Evolutionary conservation across 2,113 vertebrate species (phyloP), one percentile per base, ranked within the genome.

Genomic region (Microcebus lehilahytsara): DNA sequence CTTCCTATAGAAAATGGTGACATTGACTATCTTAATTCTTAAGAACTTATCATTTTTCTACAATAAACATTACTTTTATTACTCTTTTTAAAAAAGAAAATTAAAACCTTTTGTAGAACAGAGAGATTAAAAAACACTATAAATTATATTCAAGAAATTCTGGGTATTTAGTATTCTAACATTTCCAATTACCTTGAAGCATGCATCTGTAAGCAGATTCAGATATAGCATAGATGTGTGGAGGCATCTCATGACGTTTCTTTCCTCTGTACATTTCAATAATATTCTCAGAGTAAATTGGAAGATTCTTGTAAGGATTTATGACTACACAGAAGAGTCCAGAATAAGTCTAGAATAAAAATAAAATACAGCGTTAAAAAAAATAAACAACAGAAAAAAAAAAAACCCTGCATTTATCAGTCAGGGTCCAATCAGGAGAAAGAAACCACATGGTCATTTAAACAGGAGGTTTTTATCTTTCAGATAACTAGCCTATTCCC

Each of bases 211-310:
- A 99, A 0, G 99, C 99, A 51, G 99, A 99, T 94, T 99, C 99
- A 0, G 99, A 99, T 97, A 99, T 99, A 22, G 99, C 99, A 1
- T 99, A 99, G 97, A 99, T 99, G 98, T 99, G 99, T 0, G 99
- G 99, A 0, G 99, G 99, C 99, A 99, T 99, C 97, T 99, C 99
- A 0, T 99, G 99, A 87, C 99, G 99, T 96, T 99, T 99, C 98
- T 99, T 99, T 80, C 99, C 99, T 89, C 99, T 98, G 98, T 99
- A 99, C 99, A 99, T 99, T 98, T 99, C 99, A 3, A 99, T 99
- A 85, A 99, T 99, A 97, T 99, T 99, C 97, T 99, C 99, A 0
- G 99, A 99, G 97, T 99, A 99, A 97, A 99, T 99, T 10, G 99
- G 99, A 62, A 99, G 99, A 98, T 99, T 99, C 98, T 99, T 99